Conservation (phyloP, 2,888 invertebrate genomes). For the Drosophila neonasuta region DNA sequence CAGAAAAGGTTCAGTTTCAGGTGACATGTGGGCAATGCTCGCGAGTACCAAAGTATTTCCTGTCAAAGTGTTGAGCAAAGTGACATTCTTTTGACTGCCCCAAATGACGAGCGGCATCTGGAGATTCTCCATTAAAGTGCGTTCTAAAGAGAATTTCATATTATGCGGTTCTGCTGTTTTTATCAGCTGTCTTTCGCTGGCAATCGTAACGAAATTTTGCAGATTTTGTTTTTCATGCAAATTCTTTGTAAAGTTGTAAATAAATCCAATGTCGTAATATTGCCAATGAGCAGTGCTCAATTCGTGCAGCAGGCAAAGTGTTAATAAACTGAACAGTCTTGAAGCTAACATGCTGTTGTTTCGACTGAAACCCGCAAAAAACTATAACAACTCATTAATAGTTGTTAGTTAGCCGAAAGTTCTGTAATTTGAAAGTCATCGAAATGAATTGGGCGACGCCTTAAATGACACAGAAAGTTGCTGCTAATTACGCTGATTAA, state of each 20-base stretch:
- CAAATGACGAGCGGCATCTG: slow-evolving; percentile 37
- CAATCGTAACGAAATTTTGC: slow-evolving; percentile 28
- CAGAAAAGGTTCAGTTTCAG: slow-evolving; percentile 36
- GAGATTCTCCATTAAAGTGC: slow-evolving; percentile 25
- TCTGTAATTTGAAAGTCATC: slow-evolving; percentile 18
- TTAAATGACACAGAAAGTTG: not conserved
- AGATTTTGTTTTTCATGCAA: slow-evolving; percentile 20
- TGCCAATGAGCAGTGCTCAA: not conserved
- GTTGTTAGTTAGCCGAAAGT: not conserved
- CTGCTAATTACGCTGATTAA: not conserved
- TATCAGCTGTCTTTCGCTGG: not conserved
- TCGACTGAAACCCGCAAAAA: slow-evolving; percentile 8
- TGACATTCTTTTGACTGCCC: slow-evolving; percentile 18
- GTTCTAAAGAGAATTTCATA: slow-evolving; percentile 29
- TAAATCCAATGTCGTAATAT: slow-evolving; percentile 20
- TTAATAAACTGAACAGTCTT: not conserved
- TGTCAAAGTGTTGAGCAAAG: slow-evolving; percentile 8
- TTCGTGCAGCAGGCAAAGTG: slow-evolving; percentile 5
- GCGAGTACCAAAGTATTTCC: slow-evolving; percentile 30
- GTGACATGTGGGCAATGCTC: slow-evolving; percentile 21
- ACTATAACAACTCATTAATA: not conserved
- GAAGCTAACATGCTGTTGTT: slow-evolving; percentile 17
- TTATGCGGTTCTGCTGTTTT: not conserved
- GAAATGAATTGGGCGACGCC: not conserved
- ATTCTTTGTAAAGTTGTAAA: slow-evolving; percentile 14